These are phyloP conservation scores for Sceloporus undulatus DNA, from an alignment of 2,113 vertebrate species.

Conservation along the genomic window DNA sequence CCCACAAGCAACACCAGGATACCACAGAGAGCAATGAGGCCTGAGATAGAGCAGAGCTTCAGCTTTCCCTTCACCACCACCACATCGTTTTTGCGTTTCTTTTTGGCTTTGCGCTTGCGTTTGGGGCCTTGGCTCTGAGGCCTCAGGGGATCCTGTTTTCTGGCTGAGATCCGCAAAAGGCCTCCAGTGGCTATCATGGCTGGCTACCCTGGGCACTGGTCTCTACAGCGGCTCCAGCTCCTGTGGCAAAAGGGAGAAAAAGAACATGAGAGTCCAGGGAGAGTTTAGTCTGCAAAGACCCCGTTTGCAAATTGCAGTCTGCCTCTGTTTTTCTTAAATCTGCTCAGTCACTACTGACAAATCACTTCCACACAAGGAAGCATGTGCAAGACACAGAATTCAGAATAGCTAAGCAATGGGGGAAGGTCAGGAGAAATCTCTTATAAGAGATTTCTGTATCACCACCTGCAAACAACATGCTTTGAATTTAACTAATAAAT, in stretches of 20 bases:
- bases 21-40: constrained; percentile 89
- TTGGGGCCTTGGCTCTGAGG: constrained; percentile 84
- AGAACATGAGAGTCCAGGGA: constrained; percentile 38
- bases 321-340: constrained; percentile 7
- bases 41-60: constrained; percentile 90
- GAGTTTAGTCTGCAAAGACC: background rate
- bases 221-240: constrained; percentile 66
- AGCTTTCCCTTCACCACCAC: constrained; percentile 96
- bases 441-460: background rate
- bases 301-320: background rate
- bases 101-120: constrained; percentile 89
- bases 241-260: constrained; percentile 70
- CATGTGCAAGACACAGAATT: background rate
- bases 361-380: background rate
- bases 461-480: background rate
- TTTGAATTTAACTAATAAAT: background rate
- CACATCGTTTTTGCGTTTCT: constrained; percentile 91
- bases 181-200: constrained; percentile 98
- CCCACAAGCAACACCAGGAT: constrained; percentile 91
- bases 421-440: background rate
- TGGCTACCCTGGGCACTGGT: constrained; percentile 60
- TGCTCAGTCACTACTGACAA: constrained; percentile 19
- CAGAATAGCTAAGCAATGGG: background rate
- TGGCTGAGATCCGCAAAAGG: constrained; percentile 92
- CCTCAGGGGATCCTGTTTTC: constrained; percentile 91